Evolutionary conservation across 2,888 invertebrate genomes (phyloP).

Genomic region (Lamellibrachia columna): DNA sequence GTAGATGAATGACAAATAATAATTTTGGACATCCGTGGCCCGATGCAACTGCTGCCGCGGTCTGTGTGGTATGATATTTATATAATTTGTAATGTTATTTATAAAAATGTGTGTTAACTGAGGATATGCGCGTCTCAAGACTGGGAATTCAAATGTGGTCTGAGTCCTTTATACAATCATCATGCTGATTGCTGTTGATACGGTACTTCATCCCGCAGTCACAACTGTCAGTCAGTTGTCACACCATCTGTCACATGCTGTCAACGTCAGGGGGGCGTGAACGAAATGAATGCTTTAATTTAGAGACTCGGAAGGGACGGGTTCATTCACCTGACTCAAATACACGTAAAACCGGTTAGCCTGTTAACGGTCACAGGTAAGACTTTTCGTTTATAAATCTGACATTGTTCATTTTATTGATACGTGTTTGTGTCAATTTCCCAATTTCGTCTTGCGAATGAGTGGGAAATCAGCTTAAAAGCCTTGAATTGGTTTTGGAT

Average conservation of each 20-base stretch:
- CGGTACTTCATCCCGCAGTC: neutral
- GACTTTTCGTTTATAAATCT: neutral
- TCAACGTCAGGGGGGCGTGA: neutral
- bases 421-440: too few species aligned
- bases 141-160: too few species aligned
- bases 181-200: neutral
- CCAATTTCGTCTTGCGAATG: neutral
- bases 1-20: too few species aligned
- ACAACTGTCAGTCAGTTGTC: neutral
- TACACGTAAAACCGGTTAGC: neutral
- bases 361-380: neutral
- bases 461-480: neutral
- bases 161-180: neutral
- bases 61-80: too few species aligned
- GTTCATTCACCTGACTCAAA: neutral
- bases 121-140: too few species aligned
- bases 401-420: too few species aligned
- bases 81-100: too few species aligned
- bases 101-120: too few species aligned
- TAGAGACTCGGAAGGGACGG: neutral
- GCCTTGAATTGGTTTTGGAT: too few species aligned
- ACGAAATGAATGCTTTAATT: neutral
- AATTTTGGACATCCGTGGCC: too few species aligned
- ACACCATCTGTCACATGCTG: neutral
- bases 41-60: too few species aligned